Base-by-base conservation (phyloP, 1,140 invertebrate genomes). In the Heliconius nattereri region DNA sequence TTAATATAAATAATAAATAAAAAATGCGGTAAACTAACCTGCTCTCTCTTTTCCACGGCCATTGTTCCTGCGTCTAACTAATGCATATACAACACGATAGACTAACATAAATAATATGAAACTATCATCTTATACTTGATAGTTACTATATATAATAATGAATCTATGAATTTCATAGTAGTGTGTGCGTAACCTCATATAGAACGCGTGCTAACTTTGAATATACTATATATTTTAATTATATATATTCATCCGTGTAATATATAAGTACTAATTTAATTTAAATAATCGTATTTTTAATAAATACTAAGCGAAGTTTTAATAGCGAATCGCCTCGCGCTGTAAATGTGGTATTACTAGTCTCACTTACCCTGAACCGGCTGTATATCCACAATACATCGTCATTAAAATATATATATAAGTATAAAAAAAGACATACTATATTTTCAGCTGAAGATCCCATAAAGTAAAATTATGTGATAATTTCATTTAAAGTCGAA, bases 51-150 rank as follows among this genome's bases (percentile, higher is more conserved):
- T 66, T 26, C 60, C 60, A 11, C 23, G 60, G 23, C 60, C 60
- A 66, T 66, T 29, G 26, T 66, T 26, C 60, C 23, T 3, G 23
- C 60, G 60, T 66, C 60, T 66, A 66, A 66, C 60, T 29, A 23
- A 66, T 66, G 60, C 60, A 66, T 9, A 9, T 26, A 26, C 23
- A 66, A 66, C 60, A n/a, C n/a, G 60, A 26, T 66, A 66, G 9
- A 66, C 60, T 66, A 66, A 66, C 60, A 66, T 66, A 66, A 57
- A 66, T 66, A 66, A 66, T 66, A 66, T 66, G 60, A 11, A 66
- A 66, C 26, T 66, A 66, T 29, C 60, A 66, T 29, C 60, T 66
- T 66, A 26, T 66, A 66, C 26, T 66, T 1, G 11, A 66, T 66
- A 66, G 9, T 66, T 16, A 66, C 60, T 66, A 16, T 29, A 66